Base-by-base conservation (phyloP, 2,888 invertebrate species). In the Polydrusus tereticollis region DNA sequence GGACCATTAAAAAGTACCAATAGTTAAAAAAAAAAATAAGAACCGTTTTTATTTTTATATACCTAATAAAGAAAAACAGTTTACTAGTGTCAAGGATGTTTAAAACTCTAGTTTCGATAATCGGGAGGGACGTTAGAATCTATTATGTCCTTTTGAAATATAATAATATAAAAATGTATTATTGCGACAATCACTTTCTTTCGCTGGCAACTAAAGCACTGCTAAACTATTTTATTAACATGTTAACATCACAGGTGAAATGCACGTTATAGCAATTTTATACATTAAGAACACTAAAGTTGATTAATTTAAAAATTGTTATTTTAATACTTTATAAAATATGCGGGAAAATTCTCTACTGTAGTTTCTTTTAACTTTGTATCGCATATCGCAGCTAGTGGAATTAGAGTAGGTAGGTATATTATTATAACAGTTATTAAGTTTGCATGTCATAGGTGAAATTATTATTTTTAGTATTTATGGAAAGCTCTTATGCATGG, bases 181-280 rank as follows among this genome's bases (percentile, higher is more conserved):
- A 29, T 18, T 29, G 29, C 52, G 10, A 16, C 29, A 23, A 16
- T 26, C 60, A 6, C n/a, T 21, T 45, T 14, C 43, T 16, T 18
- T 43, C 26, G 23, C 60, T 26, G 23, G 29, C 26, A n/a, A 60
- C 45, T 65, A 20, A 67, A 45, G 47, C 57, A 67, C 67, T 58
- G 50, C 69, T 63, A 63, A 62, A 29, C 62, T 55, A 63, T 63
- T 60, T 41, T 58, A 26, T 63, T 69, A 59, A 69, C 57, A 63
- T 69, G 18, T 47, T 62, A 69, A 58, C 21, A 70, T 70, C 70
- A 70, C 70, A 70, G 70, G 70, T 70, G 45, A 47, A 64, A 47
- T 65, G 26, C 26, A 45, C 29, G 14, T 18, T 55, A n/a, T 60
- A 69, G 45, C 55, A 14, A 29, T 60, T 62, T 63, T 57, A 70